Evolutionary conservation across 2,888 invertebrate species (phyloP), one percentile per base, ranked within the genome.

Genomic region (Oligia strigilis): DNA sequence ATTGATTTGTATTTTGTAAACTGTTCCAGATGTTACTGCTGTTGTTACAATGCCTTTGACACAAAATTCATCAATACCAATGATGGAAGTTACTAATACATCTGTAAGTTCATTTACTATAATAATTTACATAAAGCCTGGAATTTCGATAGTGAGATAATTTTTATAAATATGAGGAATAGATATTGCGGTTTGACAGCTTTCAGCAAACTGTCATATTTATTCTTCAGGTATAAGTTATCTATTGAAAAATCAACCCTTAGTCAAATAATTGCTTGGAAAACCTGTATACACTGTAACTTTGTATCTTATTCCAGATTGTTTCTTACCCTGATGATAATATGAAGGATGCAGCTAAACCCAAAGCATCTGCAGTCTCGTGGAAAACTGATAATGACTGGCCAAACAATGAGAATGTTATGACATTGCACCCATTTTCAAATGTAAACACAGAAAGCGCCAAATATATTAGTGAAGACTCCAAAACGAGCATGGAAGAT

Each of bases 71-170:
- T 96, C 97, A 87, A 94, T 97, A 90, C 97, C 97, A 64, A 95
- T 96, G 92, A 96, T 97, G 96, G 97, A 97, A 93, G 96, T 97
- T 62, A 95, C 96, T 73, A 97, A 97, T 88, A 96, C 96, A 89
- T 94, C 97, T 71, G 97, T 97, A 92, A 96, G 96, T 95, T 40
- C 19, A 49, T 69, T 55, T 17, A 43, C 14, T 40, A 64, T 78
- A 1, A 64, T 78, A 1, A 71, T 55, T 66, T 60, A 43, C 4
- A 29, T n/a, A 19, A 9, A 49, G 49, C 4, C 2, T 23, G 23
- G n/a, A n/a, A n/a, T 58, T 58, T 58, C 9, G 1, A 58, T 11
- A n/a, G 11, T 58, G 11, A n/a, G 11, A n/a, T n/a, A n/a, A n/a
- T n/a, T 60, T 60, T 60, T n/a, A 60, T 60, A 29, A 29, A 29